phyloP scores from a whole-genome alignment of 2,888 invertebrate genomes.

The Latrodectus elegans region DNA sequence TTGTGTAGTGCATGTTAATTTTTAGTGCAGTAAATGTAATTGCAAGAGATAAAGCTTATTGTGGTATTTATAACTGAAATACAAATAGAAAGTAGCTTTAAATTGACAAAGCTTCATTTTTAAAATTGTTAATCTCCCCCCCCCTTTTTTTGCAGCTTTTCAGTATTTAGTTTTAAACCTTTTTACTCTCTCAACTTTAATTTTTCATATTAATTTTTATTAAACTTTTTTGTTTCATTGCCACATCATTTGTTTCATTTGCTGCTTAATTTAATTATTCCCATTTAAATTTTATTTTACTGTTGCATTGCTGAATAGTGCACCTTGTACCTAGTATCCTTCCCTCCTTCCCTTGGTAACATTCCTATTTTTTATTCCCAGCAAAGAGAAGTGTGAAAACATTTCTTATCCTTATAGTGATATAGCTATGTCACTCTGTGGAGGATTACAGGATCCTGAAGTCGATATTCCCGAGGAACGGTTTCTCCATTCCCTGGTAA shows the following conservation, averaged over 20 bases:
- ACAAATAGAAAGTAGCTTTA: no score
- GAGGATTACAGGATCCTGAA: constrained; percentile 78
- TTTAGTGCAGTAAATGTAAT: no score
- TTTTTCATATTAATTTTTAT: background rate
- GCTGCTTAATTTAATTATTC: no score
- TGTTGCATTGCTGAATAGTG: constrained; percentile 5
- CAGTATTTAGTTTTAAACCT: no score
- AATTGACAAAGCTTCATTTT: no score
- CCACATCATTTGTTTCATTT: constrained; percentile 17
- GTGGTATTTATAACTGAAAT: no score
- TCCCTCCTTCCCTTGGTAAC: constrained; percentile 1
- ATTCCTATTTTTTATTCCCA: constrained; percentile 46
- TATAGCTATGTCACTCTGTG: constrained; percentile 86
- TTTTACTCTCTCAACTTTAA: background rate
- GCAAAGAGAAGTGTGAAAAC: constrained; percentile 68
- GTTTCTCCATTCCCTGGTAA: constrained; percentile 80
- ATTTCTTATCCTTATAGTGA: constrained; percentile 76
- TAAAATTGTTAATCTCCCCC: no score
- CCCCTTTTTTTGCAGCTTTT: no score
- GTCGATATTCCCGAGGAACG: constrained; percentile 78
- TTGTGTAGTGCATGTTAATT: no score
- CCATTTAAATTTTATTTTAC: background rate
- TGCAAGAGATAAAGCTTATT: no score
- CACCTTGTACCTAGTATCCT: background rate
- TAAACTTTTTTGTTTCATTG: background rate